Base-by-base conservation (phyloP, 2,113 vertebrate species). In the Neodontobutis hainanensis region DNA sequence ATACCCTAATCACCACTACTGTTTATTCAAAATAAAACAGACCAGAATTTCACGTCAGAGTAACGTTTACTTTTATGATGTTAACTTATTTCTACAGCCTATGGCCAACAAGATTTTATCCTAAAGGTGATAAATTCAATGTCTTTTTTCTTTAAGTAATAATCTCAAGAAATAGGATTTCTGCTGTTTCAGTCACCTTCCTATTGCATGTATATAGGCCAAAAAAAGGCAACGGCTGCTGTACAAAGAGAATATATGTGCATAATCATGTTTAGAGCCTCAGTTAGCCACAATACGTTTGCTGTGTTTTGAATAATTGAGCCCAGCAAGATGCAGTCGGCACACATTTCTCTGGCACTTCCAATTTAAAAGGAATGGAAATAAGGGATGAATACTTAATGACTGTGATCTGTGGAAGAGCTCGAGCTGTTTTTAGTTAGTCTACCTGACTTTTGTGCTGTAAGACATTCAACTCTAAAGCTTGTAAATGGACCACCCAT, bases 311-410 rank as follows among this genome's bases (percentile, higher is more conserved):
- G 78, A 87, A 88, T 86, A 82, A 89, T 81, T 88, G 72, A 85
- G 68, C 80, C 46, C 45, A 73, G 56, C 44, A 45, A 81, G 68
- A 70, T 65, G 81, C 79, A 72, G 78, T 87, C 81, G 77, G 60
- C 48, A 76, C 78, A 73, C 70, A 73, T 85, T 81, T 81, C 70
- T 65, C 68, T 60, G 58, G 60, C 35, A 10, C 65, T 69, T 70
- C 68, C 60, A 58, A 8, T 88, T 85, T 87, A 78, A 80, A 86
- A 79, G 69, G 64, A 36, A 78, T 80, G 83, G 78, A 82, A 90
- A 86, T 84, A 46, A 73, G 80, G 69, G 73, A 84, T 77, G 80
- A 85, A 89, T 80, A 79, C 78, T 83, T 83, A 77, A 88, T 83
- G 63, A 79, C 55, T 80, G 62, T 77, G 77, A 88, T 88, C 68